Evolutionary conservation across 2,888 invertebrate genomes (phyloP), one percentile per base, ranked within the genome.

Genomic region (Corbicula japonica): DNA sequence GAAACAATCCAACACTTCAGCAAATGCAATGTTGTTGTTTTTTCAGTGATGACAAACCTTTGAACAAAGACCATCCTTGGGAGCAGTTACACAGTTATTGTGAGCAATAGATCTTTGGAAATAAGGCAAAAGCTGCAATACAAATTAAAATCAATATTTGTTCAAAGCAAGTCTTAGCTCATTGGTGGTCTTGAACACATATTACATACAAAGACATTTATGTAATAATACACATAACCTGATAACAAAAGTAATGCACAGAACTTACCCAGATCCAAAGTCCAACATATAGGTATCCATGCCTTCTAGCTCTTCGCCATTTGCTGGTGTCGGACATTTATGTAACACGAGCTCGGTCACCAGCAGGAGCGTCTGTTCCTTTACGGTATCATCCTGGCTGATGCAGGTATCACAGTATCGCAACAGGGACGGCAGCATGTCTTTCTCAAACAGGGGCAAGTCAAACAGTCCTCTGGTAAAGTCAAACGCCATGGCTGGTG

Each of bases 291-390:
- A 97, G 85, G 95, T 95, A 15, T 84, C 68, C 10, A 77, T 56
- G 2, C 58, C 10, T 1, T 78, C 66, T 8, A 89, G 68, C 4
- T 87, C 76, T 28, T 78, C 69, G 5, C 86, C 89, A 77, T 88
- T 86, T 0, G 94, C 94, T 8, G 95, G 95, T 0, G 96, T 92
- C 0, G 96, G 95, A 6, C 96, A 95, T 92, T 97, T 97, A 63
- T 94, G 94, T 44, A 95, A 89, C 44, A 97, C 94, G 61, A 97
- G 95, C 90, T 95, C 95, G 0, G 96, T 94, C 21, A 97, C 92
- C 32, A 96, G 94, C 56, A 95, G 93, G 87, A 97, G 94, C 15
- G 85, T 76, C 15, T 76, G 63, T n/a, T 77, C 68, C 32, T 60
- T 54, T 8, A 44, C 34, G 46, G 77, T 65, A 28, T 46, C 54